Evolutionary conservation across 2,113 vertebrate species (phyloP).

Genomic region (Taxidea taxus): DNA sequence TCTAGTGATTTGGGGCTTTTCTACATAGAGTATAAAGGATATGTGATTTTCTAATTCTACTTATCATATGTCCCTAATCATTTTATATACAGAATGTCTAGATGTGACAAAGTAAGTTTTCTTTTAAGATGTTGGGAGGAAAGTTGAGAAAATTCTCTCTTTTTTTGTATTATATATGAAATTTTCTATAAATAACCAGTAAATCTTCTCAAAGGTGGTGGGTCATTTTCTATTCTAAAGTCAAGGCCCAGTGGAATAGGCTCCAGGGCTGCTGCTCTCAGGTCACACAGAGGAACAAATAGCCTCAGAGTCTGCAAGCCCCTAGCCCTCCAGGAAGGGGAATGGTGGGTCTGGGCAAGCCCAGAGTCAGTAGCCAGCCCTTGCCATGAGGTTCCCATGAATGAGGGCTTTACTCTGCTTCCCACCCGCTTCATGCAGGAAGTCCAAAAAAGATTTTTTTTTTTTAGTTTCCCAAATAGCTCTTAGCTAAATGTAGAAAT

Average conservation of each 20-base stretch:
- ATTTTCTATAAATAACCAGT: background rate
- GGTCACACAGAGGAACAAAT: background rate
- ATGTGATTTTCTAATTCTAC: background rate
- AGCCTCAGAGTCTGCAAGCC: background rate
- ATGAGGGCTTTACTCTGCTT: background rate
- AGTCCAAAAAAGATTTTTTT: background rate
- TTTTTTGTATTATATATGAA: background rate
- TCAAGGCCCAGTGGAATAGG: background rate
- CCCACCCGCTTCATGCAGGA: background rate
- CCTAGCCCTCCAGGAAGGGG: background rate
- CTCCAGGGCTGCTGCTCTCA: background rate
- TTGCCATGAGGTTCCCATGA: rapidly evolving
- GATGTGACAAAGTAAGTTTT: background rate
- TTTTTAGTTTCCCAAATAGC: background rate
- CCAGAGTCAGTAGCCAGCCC: background rate
- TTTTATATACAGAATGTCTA: background rate
- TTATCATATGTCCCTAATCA: background rate
- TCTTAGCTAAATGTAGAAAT: background rate
- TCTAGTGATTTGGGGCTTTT: background rate
- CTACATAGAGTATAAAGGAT: background rate
- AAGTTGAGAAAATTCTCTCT: background rate
- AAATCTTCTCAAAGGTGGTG: background rate
- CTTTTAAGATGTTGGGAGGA: background rate
- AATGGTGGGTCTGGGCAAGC: rapidly evolving
- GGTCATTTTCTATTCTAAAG: background rate